These are phyloP conservation scores for Caerostris darwini DNA, from an alignment of 1,140 invertebrate genomes.

Conservation along the genomic window DNA sequence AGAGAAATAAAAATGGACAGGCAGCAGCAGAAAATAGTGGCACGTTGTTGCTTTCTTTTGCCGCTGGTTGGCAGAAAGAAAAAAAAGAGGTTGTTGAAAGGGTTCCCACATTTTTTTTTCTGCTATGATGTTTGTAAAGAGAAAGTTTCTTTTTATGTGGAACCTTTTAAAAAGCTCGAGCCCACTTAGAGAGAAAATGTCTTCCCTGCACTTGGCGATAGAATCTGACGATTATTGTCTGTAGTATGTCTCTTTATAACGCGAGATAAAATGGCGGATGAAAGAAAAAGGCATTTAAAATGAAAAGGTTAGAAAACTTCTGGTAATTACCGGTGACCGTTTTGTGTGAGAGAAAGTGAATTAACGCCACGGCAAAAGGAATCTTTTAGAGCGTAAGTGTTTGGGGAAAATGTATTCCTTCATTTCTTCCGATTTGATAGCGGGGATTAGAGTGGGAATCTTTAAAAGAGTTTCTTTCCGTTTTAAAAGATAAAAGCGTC, in stretches of 20 bases:
- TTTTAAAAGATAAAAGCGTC: too few relatives aligned
- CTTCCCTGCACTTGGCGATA: background rate
- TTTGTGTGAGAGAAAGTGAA: too few relatives aligned
- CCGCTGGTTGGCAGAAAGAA: too few relatives aligned
- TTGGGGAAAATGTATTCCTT: too few relatives aligned
- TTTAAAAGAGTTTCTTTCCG: too few relatives aligned
- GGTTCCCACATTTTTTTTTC: background rate
- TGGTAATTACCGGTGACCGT: background rate
- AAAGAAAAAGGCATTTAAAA: background rate
- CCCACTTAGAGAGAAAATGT: background rate
- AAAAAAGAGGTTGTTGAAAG: background rate
- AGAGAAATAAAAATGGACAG: background rate
- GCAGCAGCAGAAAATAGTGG: background rate
- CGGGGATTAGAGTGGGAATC: too few relatives aligned
- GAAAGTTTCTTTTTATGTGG: background rate
- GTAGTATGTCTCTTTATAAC: background rate
- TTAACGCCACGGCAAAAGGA: too few relatives aligned
- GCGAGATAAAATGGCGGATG: background rate
- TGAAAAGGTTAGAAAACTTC: background rate
- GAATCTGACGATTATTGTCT: constrained; percentile 31
- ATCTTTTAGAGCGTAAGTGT: too few relatives aligned
- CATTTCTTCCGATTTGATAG: too few relatives aligned
- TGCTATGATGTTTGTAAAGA: background rate
- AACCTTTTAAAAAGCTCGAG: background rate
- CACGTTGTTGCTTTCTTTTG: background rate